phyloP scores from a whole-genome alignment of 2,797 vertebrate genomes.

The Falco naumanni region DNA sequence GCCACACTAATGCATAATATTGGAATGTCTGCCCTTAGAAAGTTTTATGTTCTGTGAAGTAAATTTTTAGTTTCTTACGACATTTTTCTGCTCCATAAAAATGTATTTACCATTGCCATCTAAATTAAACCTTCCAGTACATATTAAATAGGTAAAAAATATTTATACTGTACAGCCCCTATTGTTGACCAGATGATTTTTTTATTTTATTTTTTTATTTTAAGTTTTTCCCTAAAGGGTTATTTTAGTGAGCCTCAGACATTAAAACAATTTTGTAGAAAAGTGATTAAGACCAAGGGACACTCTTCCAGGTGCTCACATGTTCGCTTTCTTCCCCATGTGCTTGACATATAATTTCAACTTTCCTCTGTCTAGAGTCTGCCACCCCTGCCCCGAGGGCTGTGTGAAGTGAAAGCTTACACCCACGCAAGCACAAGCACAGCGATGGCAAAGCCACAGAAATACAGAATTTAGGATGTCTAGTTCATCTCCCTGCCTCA shows the following conservation, averaged over 20 bases:
- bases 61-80: neutral
- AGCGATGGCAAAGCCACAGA: neutral
- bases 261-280: neutral
- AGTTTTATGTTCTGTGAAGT: neutral
- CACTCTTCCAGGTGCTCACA: neutral
- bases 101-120: neutral
- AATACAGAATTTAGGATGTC: neutral
- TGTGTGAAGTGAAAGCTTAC: neutral
- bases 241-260: neutral
- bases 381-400: neutral
- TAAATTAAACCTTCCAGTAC: neutral
- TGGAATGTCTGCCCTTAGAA: neutral
- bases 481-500: neutral
- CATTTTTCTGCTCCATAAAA: neutral
- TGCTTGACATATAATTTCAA: neutral
- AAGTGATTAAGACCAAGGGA: neutral
- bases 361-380: neutral
- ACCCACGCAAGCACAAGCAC: neutral
- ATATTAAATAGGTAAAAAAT: neutral
- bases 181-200: neutral
- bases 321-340: rapidly evolving
- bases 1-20: slow-evolving; percentile 53
- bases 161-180: neutral
- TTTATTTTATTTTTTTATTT: neutral
- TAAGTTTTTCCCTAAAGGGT: neutral